These are phyloP conservation scores for Acipenser transmontanus DNA, from an alignment of 2,797 vertebrate genomes.

Conservation along the genomic window DNA sequence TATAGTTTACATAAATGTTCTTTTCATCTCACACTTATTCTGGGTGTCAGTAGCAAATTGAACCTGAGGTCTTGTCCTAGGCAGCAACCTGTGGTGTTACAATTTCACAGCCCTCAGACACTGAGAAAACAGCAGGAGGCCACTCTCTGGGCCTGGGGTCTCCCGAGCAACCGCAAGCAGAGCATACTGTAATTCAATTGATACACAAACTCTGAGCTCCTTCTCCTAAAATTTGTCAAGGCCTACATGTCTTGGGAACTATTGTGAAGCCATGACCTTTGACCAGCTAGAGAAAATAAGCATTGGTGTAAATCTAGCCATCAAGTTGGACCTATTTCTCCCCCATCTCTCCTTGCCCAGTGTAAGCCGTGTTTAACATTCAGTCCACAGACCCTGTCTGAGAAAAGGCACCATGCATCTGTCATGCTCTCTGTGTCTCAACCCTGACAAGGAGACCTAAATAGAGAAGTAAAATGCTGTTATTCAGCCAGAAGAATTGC, in stretches of 20 bases:
- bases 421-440: constrained; percentile 43
- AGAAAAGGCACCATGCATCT: constrained; percentile 46
- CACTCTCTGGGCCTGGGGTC: constrained; percentile 45
- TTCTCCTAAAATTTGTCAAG: constrained; percentile 49
- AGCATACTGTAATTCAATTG: constrained; percentile 66
- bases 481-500: constrained; percentile 69
- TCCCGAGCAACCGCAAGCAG: constrained; percentile 65
- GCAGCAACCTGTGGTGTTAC: constrained; percentile 44
- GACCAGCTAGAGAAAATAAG: constrained; percentile 52
- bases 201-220: constrained; percentile 51
- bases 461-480: constrained; percentile 59
- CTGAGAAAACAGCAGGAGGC: constrained; percentile 54
- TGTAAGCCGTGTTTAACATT: constrained; percentile 48
- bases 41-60: constrained; percentile 35
- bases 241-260: constrained; percentile 45
- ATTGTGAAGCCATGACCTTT: constrained; percentile 48
- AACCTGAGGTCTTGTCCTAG: constrained; percentile 41
- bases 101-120: constrained; percentile 60
- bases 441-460: constrained; percentile 33
- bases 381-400: constrained; percentile 38
- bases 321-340: constrained; percentile 40
- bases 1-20: constrained; percentile 38
- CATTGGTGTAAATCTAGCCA: constrained; percentile 56
- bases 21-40: constrained; percentile 35
- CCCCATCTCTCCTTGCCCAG: constrained; percentile 17